Evolutionary conservation across 2,888 invertebrate genomes (phyloP).

Genomic region (Tridacna gigas): DNA sequence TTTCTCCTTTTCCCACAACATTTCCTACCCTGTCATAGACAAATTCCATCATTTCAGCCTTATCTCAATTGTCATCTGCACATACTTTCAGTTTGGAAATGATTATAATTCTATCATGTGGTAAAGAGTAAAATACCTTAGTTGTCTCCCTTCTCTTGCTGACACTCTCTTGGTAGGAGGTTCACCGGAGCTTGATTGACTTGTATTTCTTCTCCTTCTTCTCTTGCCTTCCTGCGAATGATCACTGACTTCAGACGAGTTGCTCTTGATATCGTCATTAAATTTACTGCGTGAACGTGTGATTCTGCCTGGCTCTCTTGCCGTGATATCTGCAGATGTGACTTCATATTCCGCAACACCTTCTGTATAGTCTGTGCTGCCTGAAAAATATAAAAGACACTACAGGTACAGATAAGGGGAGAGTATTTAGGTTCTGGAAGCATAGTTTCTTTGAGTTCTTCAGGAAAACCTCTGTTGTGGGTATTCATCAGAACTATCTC

Average conservation of each 20-base stretch:
- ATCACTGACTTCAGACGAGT: conserved; percentile 54
- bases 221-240: conserved; percentile 37
- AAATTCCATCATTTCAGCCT: too few relatives aligned
- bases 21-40: too few relatives aligned
- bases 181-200: conserved; percentile 53
- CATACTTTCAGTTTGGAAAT: too few relatives aligned
- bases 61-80: too few relatives aligned
- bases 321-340: conserved; percentile 40
- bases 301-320: conserved; percentile 26
- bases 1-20: too few relatives aligned
- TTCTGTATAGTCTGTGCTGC: conserved; percentile 11
- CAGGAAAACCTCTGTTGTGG: too few relatives aligned
- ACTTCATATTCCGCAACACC: conserved; percentile 43
- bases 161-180: conserved; percentile 42
- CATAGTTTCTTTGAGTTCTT: too few relatives aligned
- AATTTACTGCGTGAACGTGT: conserved; percentile 61
- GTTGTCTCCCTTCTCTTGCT: conserved; percentile 49
- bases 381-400: not conserved
- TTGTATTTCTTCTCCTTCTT: conserved; percentile 51
- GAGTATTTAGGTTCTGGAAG: too few relatives aligned
- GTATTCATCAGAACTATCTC: too few relatives aligned
- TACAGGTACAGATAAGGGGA: too few relatives aligned
- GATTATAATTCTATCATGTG: too few relatives aligned
- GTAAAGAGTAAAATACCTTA: conserved; percentile 42
- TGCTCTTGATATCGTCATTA: conserved; percentile 61